Percentiles rank a stretch among this genome's conserved stretches.
These are phyloP conservation scores for Florisuga fusca DNA, from an alignment of 2,797 vertebrate species.

Conservation along the genomic window DNA sequence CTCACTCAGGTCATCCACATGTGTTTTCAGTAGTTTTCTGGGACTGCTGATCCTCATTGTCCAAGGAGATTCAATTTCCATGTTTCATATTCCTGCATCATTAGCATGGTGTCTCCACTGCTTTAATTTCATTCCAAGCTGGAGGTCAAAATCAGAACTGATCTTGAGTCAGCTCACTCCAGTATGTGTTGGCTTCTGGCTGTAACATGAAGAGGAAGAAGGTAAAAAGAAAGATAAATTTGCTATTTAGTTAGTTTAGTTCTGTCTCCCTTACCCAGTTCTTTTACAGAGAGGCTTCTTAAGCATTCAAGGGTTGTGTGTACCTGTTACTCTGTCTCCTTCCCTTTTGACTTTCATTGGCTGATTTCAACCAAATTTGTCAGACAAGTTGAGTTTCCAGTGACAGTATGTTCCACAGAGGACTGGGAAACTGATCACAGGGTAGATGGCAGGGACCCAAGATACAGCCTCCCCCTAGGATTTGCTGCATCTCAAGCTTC, in stretches of 20 bases:
- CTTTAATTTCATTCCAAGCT: neutral
- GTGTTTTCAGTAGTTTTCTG: neutral
- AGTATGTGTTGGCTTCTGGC: neutral
- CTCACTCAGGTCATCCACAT: neutral
- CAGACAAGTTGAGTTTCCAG: neutral
- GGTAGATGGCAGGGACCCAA: neutral
- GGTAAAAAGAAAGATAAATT: neutral
- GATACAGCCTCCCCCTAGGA: neutral
- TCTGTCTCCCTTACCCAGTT: neutral
- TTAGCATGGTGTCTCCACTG: neutral
- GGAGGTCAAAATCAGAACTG: neutral
- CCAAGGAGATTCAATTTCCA: rapidly evolving
- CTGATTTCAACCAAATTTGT: neutral
- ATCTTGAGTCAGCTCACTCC: neutral
- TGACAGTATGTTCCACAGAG: neutral
- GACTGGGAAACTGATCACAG: neutral
- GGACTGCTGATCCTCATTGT: neutral
- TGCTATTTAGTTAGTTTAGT: neutral
- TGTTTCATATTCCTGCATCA: neutral
- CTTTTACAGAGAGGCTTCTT: neutral
- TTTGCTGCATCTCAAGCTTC: neutral
- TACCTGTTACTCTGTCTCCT: neutral
- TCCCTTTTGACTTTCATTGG: neutral
- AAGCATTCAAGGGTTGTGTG: neutral
- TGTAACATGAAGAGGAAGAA: neutral